Conservation (phyloP, 1,140 invertebrate species). For the Hyles vespertilio region DNA sequence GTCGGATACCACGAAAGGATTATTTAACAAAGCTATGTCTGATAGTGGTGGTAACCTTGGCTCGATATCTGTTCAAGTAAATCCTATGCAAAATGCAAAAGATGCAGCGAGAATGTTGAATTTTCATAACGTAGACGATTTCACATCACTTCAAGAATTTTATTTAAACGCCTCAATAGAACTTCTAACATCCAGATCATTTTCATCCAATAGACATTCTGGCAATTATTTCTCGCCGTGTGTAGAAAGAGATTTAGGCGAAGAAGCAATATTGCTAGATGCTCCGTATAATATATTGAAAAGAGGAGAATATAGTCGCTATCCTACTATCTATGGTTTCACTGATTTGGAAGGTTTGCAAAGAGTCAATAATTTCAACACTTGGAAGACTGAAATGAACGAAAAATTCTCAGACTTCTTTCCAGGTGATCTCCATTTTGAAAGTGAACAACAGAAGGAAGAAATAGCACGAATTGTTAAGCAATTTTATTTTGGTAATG, state of each 20-base stretch:
- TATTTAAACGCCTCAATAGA: slow-evolving; percentile 41
- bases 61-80: slow-evolving; percentile 30
- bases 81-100: slow-evolving; percentile 43
- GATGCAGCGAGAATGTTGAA: slow-evolving; percentile 32
- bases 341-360: slow-evolving; percentile 45
- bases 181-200: slow-evolving; percentile 19
- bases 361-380: slow-evolving; percentile 28
- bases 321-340: slow-evolving; percentile 47
- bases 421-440: slow-evolving; percentile 41
- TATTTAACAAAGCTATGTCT: slow-evolving; percentile 48
- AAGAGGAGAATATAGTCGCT: slow-evolving; percentile 36
- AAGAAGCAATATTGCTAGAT: slow-evolving; percentile 42
- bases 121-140: slow-evolving; percentile 31
- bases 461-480: slow-evolving; percentile 28
- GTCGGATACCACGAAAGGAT: slow-evolving; percentile 34
- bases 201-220: slow-evolving; percentile 21
- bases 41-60: slow-evolving; percentile 41
- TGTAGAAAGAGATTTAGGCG: slow-evolving; percentile 39
- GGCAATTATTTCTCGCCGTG: slow-evolving; percentile 43
- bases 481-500: slow-evolving; percentile 34
- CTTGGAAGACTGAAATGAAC: slow-evolving; percentile 48
- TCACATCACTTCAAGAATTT: slow-evolving; percentile 41
- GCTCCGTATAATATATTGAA: slow-evolving; percentile 41
- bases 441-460: slow-evolving; percentile 25
- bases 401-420: slow-evolving; percentile 46